Evolutionary conservation across 2,797 vertebrate genomes (phyloP).

Genomic region (Pterois miles): DNA sequence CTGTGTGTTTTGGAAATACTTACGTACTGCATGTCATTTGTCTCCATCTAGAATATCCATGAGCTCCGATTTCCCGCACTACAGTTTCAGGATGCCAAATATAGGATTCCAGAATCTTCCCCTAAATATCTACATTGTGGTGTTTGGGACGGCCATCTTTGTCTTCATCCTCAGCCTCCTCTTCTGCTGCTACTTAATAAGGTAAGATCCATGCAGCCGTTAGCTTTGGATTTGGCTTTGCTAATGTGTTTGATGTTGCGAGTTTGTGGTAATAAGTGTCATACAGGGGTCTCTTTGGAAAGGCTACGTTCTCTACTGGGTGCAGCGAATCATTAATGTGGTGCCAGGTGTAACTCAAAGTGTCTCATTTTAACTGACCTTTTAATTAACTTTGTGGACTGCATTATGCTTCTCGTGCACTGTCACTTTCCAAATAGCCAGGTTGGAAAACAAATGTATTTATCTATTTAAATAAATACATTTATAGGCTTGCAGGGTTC

Average conservation of each 20-base stretch:
- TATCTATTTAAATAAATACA: background rate
- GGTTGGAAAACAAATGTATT: background rate
- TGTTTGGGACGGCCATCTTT: conserved; percentile 98
- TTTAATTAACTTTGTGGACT: background rate
- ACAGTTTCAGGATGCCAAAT: conserved; percentile 99
- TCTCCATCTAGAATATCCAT: conserved; percentile 87
- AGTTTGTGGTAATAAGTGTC: conserved; percentile 45
- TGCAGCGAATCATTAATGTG: background rate
- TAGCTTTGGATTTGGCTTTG: background rate
- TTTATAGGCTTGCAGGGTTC: background rate
- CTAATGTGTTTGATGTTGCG: background rate
- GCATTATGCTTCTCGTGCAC: background rate
- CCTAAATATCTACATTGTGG: conserved; percentile 99
- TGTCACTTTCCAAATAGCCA: background rate
- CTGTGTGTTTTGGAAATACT: background rate
- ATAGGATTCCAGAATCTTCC: conserved; percentile 99
- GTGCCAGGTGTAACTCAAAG: background rate
- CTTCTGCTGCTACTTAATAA: conserved; percentile 99
- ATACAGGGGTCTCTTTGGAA: conserved; percentile 14
- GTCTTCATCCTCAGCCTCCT: conserved; percentile 99
- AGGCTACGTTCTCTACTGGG: background rate
- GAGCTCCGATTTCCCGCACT: conserved; percentile 96
- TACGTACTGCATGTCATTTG: conserved; percentile 4
- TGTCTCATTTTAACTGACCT: background rate
- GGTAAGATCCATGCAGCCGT: conserved; percentile 82